Base-by-base conservation (phyloP, 30 jellyfish, hydroid and myxozoan genomes). In the Pseudorhiza aurosa region DNA sequence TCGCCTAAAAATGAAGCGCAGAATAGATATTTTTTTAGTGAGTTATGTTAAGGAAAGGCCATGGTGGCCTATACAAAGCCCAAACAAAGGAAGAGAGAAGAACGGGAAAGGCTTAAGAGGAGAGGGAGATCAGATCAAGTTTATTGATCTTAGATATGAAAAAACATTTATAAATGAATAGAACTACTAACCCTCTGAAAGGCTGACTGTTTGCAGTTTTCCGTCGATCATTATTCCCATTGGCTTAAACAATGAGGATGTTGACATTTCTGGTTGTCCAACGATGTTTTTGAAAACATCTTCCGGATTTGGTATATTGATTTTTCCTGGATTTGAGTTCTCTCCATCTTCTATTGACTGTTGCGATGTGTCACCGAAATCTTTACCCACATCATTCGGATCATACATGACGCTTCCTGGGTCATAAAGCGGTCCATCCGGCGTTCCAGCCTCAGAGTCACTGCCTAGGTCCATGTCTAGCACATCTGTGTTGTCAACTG, bases 401-500 rank as follows among this genome's bases (percentile, higher is more conserved):
- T 77, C 88, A 29, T 77, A 77, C 60, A 77, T 46, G 25, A 77
- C 88, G 44, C 88, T 77, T 53, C 80, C 37, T 29, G 94, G 94
- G 49, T 82, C 94, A 58, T 82, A 82, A n/a, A 82, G 77, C 17
- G 94, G 88, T 2, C 88, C 95, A 37, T 71, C 87, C 42, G 82
- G 87, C 21, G 88, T 60, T 21, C 65, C 95, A 40, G 28, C 83
- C 8, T 63, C 95, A 4, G 88, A 70, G 29, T 83, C 95, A 83
- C 95, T 83, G 72, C 80, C 95, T 1, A 83, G 82, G 49, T 83
- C 95, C 95, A 83, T 83, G 58, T 83, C 95, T 33, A 63, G 40
- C 19, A 83, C 88, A n/a, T 70, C 77, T 0, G 64, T 50, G 43
- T 83, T 83, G 65, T 83, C 95, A 6, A 59, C 58, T 5, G 83